A percentile compares a stretch with the other conserved stretches of the same genome.
These are phyloP conservation scores for Hesperophylax magnus DNA, from an alignment of 1,140 invertebrate genomes.

Conservation along the genomic window DNA sequence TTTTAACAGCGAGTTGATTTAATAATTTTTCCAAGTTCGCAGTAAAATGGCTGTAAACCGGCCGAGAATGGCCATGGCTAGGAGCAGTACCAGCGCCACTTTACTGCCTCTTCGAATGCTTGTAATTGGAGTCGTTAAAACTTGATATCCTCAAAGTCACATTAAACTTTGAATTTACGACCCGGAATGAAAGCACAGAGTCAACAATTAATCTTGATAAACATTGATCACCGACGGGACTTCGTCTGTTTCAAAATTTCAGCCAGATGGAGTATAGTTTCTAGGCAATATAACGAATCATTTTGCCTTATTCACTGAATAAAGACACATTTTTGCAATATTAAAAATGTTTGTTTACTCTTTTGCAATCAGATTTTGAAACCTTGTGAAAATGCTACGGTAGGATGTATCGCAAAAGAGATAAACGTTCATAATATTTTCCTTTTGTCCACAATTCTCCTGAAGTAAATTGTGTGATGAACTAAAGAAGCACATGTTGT, in stretches of 20 bases:
- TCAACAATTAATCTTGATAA: constrained; percentile 22
- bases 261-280: neutral
- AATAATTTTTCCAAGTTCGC: neutral
- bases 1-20: neutral
- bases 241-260: neutral
- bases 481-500: too few species aligned
- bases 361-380: too few species aligned
- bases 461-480: too few species aligned
- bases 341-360: too few species aligned
- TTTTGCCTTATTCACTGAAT: neutral
- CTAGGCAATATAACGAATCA: neutral
- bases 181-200: neutral
- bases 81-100: neutral
- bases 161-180: constrained; percentile 19
- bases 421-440: too few species aligned
- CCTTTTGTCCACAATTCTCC: too few species aligned
- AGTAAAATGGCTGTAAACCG: constrained; percentile 3
- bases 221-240: constrained; percentile 18
- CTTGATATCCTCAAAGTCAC: constrained; percentile 13
- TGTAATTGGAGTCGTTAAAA: constrained; percentile 21
- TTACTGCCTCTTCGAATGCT: neutral
- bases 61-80: neutral
- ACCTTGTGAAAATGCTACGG: too few species aligned
- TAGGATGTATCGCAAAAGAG: too few species aligned
- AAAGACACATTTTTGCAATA: too few species aligned